Percentiles rank a stretch among this genome's conserved stretches.
Conservation (phyloP, 2,113 vertebrate species). For the Gallinago paraguaiae region DNA sequence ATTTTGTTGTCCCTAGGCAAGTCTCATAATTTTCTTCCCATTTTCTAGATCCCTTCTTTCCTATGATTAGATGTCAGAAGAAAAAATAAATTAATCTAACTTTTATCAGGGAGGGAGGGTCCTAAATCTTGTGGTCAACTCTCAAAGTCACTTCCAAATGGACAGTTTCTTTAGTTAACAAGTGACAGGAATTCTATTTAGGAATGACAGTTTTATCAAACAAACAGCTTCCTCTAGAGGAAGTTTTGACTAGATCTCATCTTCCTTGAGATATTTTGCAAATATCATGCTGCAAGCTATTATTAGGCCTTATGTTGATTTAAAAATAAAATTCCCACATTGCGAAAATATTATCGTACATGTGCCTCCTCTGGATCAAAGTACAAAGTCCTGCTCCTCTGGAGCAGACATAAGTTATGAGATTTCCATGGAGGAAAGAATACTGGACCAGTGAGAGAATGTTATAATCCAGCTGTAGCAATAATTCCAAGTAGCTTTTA, state of each 20-base stretch:
- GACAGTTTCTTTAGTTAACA: background rate
- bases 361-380: background rate
- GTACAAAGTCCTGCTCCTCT: too few species aligned
- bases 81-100: background rate
- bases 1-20: background rate
- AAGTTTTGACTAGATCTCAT: constrained; percentile 21
- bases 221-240: background rate
- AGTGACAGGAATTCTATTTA: background rate
- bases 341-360: background rate
- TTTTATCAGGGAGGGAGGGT: background rate
- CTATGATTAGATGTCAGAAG: background rate
- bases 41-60: background rate
- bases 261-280: constrained; percentile 26
- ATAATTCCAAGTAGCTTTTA: constrained; percentile 57
- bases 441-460: constrained; percentile 18
- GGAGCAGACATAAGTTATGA: constrained; percentile 41
- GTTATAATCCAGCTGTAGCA: constrained; percentile 57
- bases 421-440: constrained; percentile 53
- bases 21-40: background rate
- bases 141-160: background rate
- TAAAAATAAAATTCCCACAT: constrained; percentile 50
- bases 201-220: background rate
- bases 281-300: constrained; percentile 42
- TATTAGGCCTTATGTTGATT: constrained; percentile 1
- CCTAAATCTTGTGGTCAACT: background rate